These are phyloP conservation scores for Antheraea pernyi DNA, from an alignment of 1,140 invertebrate genomes.

Conservation along the genomic window DNA sequence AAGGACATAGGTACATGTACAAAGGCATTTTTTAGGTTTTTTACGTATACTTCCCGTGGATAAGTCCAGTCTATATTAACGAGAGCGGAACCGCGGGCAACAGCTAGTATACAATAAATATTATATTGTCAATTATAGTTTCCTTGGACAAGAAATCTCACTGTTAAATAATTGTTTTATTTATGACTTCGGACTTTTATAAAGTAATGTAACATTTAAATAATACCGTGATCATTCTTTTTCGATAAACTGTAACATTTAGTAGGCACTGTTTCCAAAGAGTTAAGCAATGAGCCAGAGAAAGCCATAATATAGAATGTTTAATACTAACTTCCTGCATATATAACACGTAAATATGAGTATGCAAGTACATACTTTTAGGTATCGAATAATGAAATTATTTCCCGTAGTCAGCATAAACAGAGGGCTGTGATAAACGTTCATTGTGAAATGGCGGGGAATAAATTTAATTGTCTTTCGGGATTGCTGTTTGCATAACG, in stretches of 20 bases:
- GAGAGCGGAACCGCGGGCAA: constrained; percentile 1
- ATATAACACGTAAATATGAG: constrained; percentile 5
- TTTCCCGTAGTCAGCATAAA: constrained; percentile 34
- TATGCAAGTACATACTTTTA: constrained; percentile 11
- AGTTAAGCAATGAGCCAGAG: constrained; percentile 25
- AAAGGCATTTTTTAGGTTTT: too few species aligned
- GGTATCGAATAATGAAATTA: constrained; percentile 55
- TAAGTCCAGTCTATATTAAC: constrained; percentile 11
- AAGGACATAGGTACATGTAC: too few species aligned
- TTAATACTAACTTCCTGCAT: constrained; percentile 53
- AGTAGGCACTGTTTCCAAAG: constrained; percentile 4
- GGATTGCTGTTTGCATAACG: constrained; percentile 24
- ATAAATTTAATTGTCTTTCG: constrained; percentile 34
- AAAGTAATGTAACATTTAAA: too few species aligned
- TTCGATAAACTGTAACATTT: neutral
- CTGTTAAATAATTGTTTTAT: too few species aligned
- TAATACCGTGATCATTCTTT: neutral
- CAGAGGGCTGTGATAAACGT: constrained; percentile 50
- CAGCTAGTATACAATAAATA: too few species aligned
- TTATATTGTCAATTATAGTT: too few species aligned
- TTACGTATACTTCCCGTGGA: too few species aligned
- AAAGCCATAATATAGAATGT: constrained; percentile 61
- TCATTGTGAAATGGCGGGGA: constrained; percentile 35
- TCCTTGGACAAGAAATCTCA: too few species aligned
- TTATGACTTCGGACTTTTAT: too few species aligned